Conservation (phyloP, 2,113 vertebrate genomes). For the Etia nguti region DNA sequence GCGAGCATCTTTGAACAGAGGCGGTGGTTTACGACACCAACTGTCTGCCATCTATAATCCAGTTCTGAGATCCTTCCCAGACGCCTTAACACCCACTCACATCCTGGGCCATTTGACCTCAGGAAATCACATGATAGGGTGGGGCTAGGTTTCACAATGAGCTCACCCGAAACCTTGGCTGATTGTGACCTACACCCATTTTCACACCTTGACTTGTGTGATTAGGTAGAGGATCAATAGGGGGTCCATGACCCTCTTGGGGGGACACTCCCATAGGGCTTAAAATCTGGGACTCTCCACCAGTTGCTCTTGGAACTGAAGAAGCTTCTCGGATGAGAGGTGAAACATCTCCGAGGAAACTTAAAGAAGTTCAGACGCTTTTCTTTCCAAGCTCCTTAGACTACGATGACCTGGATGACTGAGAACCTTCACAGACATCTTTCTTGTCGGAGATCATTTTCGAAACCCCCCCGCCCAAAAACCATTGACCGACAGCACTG, state of each 20-base stretch:
- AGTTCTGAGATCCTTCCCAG: background rate
- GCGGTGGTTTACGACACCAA: accelerated
- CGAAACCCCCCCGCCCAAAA: background rate
- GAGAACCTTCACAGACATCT: background rate
- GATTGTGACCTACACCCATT: background rate
- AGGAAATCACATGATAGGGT: background rate
- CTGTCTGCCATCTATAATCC: background rate
- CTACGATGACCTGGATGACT: background rate
- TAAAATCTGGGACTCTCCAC: background rate
- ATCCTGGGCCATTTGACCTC: background rate
- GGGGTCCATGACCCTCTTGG: background rate
- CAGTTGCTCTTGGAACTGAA: too few species aligned
- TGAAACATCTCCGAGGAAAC: too few species aligned
- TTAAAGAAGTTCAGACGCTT: accelerated
- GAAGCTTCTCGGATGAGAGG: too few species aligned
- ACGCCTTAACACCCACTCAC: background rate
- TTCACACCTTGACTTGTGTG: background rate
- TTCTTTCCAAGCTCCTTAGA: background rate
- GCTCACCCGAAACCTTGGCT: background rate
- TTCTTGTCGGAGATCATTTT: background rate
- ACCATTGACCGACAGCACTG: accelerated
- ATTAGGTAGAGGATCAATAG: background rate
- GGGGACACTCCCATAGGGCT: background rate
- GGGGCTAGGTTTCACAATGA: background rate
- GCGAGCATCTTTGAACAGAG: too few species aligned